Percentiles rank a stretch among this genome's conserved stretches.
These are phyloP conservation scores for Venusia cambrica DNA, from an alignment of 2,888 invertebrate species.

Conservation along the genomic window DNA sequence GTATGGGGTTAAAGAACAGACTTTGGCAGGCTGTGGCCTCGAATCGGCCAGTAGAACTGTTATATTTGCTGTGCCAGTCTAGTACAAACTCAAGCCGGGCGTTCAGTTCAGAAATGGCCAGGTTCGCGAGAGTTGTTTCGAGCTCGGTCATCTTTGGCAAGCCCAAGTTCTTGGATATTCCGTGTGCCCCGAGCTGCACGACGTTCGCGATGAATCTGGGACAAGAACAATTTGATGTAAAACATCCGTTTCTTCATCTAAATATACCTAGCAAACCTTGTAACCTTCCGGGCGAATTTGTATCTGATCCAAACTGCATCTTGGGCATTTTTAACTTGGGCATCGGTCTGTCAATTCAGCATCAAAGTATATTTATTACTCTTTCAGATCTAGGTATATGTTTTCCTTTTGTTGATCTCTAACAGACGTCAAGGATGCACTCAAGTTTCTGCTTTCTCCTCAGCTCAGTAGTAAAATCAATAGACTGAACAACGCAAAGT, in stretches of 20 bases:
- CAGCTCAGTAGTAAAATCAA: slow-evolving; percentile 18
- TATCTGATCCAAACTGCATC: background rate
- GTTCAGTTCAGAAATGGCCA: slow-evolving; percentile 54
- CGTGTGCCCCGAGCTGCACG: slow-evolving; percentile 68
- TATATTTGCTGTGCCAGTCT: slow-evolving; percentile 57
- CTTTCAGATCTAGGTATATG: too few species aligned
- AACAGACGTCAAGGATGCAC: slow-evolving; percentile 3
- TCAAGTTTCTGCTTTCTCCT: slow-evolving; percentile 3
- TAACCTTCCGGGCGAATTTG: too few species aligned
- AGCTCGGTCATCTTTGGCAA: slow-evolving; percentile 65
- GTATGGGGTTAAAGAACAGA: slow-evolving; percentile 48
- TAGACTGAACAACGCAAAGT: slow-evolving; percentile 14
- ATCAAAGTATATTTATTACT: background rate
- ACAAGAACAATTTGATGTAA: slow-evolving; percentile 40
- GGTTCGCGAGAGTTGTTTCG: slow-evolving; percentile 61
- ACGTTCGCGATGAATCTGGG: slow-evolving; percentile 64
- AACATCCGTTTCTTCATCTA: slow-evolving; percentile 1
- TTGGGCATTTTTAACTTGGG: background rate
- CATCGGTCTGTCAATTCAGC: background rate
- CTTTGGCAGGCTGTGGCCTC: slow-evolving; percentile 41
- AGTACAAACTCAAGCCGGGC: slow-evolving; percentile 40
- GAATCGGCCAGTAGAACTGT: slow-evolving; percentile 41
- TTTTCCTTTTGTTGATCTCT: slow-evolving; percentile 1
- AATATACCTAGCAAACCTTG: too few species aligned
- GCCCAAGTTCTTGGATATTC: slow-evolving; percentile 69